A percentile compares a stretch with the other conserved stretches of the same genome.
These are phyloP conservation scores for Acanthis flammea DNA, from an alignment of 2,797 vertebrate genomes.

Conservation along the genomic window DNA sequence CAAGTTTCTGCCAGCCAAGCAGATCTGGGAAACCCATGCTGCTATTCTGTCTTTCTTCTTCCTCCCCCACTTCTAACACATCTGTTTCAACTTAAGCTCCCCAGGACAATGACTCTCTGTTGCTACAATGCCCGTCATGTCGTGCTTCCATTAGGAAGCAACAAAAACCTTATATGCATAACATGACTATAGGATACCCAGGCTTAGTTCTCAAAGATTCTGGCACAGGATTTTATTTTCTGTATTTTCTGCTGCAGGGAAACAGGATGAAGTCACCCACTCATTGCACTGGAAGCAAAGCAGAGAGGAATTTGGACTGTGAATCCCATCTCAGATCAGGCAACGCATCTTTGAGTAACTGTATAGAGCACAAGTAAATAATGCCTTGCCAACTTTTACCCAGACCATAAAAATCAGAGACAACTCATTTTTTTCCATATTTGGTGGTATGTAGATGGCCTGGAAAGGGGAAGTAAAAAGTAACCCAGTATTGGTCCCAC, in stretches of 20 bases:
- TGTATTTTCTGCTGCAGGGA: background rate
- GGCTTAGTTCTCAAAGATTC: background rate
- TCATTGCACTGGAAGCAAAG: background rate
- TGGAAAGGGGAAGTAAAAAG: background rate
- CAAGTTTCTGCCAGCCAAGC: slow-evolving; percentile 41
- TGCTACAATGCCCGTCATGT: slow-evolving; percentile 13
- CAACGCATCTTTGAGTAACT: background rate
- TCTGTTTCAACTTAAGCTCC: slow-evolving; percentile 49
- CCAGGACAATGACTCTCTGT: slow-evolving; percentile 39
- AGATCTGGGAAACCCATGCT: slow-evolving; percentile 3
- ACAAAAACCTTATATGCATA: background rate
- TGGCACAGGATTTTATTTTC: background rate
- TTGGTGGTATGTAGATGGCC: background rate
- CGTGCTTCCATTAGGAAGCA: slow-evolving; percentile 18
- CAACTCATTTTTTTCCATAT: background rate
- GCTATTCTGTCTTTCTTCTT: slow-evolving; percentile 36
- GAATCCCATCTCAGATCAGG: background rate
- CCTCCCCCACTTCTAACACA: slow-evolving; percentile 14
- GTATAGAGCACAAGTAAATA: background rate
- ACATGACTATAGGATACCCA: background rate
- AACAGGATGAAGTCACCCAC: slow-evolving; percentile 11
- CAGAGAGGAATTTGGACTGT: background rate
- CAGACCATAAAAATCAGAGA: background rate
- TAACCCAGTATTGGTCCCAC: background rate
- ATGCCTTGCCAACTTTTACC: background rate